phyloP scores from a whole-genome alignment of 2,113 vertebrate genomes.

The Coracopsis vasa region DNA sequence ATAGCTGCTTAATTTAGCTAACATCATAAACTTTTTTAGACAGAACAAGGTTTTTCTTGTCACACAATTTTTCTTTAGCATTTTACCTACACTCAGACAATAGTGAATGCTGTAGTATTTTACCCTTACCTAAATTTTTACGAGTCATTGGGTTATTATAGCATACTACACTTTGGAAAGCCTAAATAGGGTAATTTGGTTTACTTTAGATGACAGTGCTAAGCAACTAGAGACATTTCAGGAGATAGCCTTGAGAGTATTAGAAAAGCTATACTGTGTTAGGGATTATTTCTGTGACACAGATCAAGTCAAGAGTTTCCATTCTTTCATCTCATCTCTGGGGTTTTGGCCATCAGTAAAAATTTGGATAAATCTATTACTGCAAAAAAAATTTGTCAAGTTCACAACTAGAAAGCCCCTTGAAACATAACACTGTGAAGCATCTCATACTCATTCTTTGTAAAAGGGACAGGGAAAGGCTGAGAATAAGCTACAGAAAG shows the following conservation, averaged over 20 bases:
- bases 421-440: neutral
- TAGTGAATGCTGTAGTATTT: neutral
- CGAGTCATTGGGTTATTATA: neutral
- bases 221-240: neutral
- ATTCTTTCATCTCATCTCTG: neutral
- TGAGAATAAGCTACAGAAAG: neutral
- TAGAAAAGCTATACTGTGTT: neutral
- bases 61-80: neutral
- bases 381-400: neutral
- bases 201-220: neutral
- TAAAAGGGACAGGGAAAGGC: neutral
- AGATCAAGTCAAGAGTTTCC: neutral
- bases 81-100: neutral
- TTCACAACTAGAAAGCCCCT: neutral
- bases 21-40: neutral
- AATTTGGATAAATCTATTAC: neutral
- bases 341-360: neutral
- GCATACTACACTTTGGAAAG: neutral
- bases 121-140: neutral
- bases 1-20: constrained; percentile 37
- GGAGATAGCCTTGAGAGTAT: neutral
- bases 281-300: neutral
- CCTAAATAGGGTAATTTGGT: neutral
- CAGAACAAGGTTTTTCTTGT: neutral
- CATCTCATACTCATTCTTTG: neutral